Evolutionary conservation across 2,888 invertebrate genomes (phyloP), one percentile per base, ranked within the genome.

Genomic region (Erebia ligea): DNA sequence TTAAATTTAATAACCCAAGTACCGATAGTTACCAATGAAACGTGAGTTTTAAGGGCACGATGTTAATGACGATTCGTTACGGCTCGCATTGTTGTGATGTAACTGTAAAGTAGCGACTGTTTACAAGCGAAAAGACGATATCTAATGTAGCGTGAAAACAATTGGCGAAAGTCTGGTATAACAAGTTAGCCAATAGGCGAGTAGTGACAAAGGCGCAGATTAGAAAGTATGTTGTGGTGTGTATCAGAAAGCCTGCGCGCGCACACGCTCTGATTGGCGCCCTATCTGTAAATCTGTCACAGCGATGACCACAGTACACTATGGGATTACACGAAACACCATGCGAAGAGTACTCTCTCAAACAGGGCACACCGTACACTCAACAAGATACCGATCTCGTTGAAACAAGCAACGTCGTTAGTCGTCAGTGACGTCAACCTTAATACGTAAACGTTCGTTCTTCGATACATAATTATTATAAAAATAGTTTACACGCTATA

Each of bases 151-250:
- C 90, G 88, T 92, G 91, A 91, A 92, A 92, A 92, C 93, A 92
- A 92, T 92, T 87, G 91, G 93, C 91, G 93, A 93, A 93, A 93
- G 92, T 92, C 85, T 84, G 85, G 82, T 85, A 86, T 87, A 87
- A 86, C 84, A 85, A 87, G 88, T 88, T 90, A 87, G 85, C 89
- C 91, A 90, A 92, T 91, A 88, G 86, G 83, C 81, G 84, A 85
- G 83, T 84, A 88, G 88, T 91, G 92, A 93, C 93, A 92, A 92
- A 91, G 88, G 85, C 89, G 87, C 85, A 91, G 91, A 92, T 92
- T 93, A 93, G 92, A 93, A 93, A 93, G 93, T 92, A 88, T 89
- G 89, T 88, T 88, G 86, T 86, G 83, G 86, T 88, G 88, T 89
- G 82, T 91, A 90, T 91, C 88, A 87, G 88, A 86, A 85, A 86